Conservation (phyloP, 2,113 vertebrate species). For the Pedetes capensis region DNA sequence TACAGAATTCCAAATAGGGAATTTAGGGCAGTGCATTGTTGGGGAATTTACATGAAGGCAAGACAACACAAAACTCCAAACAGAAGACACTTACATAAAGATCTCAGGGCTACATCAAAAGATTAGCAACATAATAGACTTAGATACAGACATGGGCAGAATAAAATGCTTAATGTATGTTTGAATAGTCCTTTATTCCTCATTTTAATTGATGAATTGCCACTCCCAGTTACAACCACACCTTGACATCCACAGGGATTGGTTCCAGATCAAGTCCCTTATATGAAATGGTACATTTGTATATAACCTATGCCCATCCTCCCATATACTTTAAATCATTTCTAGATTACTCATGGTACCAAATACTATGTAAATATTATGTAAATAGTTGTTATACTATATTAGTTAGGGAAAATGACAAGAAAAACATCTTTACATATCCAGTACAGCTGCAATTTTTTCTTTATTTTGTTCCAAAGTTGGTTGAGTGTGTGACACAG, state of each 20-base stretch:
- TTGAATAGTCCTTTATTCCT: neutral
- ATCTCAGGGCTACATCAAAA: neutral
- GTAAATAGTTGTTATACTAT: neutral
- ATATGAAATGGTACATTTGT: neutral
- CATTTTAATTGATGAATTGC: neutral
- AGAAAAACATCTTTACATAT: neutral
- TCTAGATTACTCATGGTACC: neutral
- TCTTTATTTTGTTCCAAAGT: neutral
- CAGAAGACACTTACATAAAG: neutral
- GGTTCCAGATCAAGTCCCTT: neutral
- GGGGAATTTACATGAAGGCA: neutral
- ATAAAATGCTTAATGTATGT: neutral
- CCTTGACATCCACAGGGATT: neutral
- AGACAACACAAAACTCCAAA: neutral
- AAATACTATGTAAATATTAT: neutral
- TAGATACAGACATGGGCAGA: neutral
- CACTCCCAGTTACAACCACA: neutral
- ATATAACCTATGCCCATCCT: neutral
- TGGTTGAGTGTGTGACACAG: neutral
- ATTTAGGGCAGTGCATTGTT: fast-evolving
- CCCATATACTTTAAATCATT: neutral
- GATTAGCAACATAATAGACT: neutral
- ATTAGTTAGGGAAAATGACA: neutral
- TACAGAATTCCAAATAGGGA: neutral
- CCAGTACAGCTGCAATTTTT: no score